Evolutionary conservation across 2,797 vertebrate species (phyloP), one percentile per base, ranked within the genome.

Genomic region (Thaleichthys pacificus): DNA sequence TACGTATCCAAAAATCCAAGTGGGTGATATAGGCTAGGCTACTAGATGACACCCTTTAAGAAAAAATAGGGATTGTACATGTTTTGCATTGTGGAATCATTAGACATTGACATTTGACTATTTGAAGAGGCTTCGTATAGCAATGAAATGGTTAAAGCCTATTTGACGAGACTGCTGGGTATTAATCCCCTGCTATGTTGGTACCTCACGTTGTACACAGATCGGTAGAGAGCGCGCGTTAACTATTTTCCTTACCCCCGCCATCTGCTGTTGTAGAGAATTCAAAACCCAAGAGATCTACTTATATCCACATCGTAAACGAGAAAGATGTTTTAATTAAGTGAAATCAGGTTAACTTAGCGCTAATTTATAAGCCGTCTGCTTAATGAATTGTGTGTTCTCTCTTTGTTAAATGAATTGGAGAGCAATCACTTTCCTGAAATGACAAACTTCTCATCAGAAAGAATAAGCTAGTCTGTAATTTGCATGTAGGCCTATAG

Each of bases 241-340:
- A 95, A 96, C 94, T 96, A 94, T 96, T 94, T 95, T 96, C 94
- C 94, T 92, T 91, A 94, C 94, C 93, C 92, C 92, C 92, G 95
- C 96, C 96, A 97, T 97, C 96, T 97, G 96, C 94, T 95, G 93
- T 95, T 92, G 94, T 90, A 95, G 93, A 93, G 93, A 94, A 95
- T 94, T 91, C 91, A 95, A 96, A 94, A 92, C 95, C 95, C 95
- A 91, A 89, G 95, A 96, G 95, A 96, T 94, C 94, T 95, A 93
- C 94, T 96, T 95, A 94, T 94, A 94, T 94, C 92, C 91, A 95
- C 94, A 94, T 94, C 93, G 92, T 93, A 95, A 95, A 95, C 94
- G 93, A 95, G 91, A 93, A 95, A 93, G 93, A 94, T 94, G 94
- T 95, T 96, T 94, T 93, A 94, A 97, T 95, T 95, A 95, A 95